phyloP scores from a whole-genome alignment of 2,797 vertebrate genomes.

The Sylvilagus floridanus region DNA sequence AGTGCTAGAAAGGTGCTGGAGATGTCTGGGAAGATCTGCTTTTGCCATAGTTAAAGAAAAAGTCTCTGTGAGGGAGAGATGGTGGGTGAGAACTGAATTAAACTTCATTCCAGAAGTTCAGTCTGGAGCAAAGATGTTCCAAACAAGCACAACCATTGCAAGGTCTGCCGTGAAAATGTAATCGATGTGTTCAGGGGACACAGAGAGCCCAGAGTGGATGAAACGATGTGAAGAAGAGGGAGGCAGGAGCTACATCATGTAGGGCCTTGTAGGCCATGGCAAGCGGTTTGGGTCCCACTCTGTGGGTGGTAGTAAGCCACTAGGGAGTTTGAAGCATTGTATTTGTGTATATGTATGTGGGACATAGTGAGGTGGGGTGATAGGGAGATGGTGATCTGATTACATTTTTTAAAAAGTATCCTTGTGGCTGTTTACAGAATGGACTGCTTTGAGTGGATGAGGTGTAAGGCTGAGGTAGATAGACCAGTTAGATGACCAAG shows the following conservation, averaged over 20 bases:
- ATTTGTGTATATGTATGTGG: not conserved
- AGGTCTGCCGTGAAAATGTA: not conserved
- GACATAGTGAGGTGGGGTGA: not conserved
- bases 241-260: not conserved
- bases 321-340: not conserved
- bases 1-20: not conserved
- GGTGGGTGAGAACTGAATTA: not conserved
- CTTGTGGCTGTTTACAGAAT: not conserved
- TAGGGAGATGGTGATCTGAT: not conserved
- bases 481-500: not conserved
- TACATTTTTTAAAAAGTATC: not conserved
- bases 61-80: not conserved
- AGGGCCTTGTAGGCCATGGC: not conserved
- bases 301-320: not conserved
- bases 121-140: not conserved
- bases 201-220: not conserved
- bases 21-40: not conserved
- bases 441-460: not conserved
- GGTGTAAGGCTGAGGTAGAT: not conserved
- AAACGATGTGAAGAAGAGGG: not conserved
- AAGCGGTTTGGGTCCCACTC: not conserved
- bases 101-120: not conserved
- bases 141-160: not conserved
- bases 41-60: not conserved
- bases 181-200: not conserved